Evolutionary conservation across 2,113 vertebrate species (phyloP).

Genomic region (Petrocephalus microphthalmus): DNA sequence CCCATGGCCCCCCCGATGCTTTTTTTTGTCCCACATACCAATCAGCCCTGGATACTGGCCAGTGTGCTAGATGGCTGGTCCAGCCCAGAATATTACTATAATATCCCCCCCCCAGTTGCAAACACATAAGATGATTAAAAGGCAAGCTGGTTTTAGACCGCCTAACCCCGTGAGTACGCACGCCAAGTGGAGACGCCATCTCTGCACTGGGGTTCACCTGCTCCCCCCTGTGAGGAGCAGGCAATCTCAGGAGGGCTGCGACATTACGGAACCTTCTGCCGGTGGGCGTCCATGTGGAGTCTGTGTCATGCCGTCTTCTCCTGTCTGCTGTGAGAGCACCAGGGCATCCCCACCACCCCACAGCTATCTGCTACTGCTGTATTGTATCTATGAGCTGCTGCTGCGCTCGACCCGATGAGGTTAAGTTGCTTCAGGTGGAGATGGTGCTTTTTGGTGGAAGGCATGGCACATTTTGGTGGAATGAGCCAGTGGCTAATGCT

Average conservation of each 20-base stretch:
- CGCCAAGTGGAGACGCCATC: neutral
- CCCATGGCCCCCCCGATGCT: too few species aligned
- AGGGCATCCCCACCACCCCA: neutral
- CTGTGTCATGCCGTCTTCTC: neutral
- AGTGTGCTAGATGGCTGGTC: too few species aligned
- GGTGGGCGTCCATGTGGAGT: too few species aligned
- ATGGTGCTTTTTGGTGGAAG: too few species aligned
- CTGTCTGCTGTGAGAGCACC: too few species aligned
- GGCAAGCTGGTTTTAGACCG: neutral
- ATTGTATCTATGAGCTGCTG: neutral
- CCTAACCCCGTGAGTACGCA: neutral
- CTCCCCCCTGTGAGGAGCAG: neutral
- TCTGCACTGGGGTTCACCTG: neutral
- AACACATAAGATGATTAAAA: neutral
- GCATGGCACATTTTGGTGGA: too few species aligned
- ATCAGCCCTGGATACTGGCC: too few species aligned
- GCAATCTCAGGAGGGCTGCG: neutral
- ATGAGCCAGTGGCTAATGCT: too few species aligned
- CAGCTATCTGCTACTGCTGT: neutral
- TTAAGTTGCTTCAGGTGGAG: neutral
- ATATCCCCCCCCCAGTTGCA: neutral
- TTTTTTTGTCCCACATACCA: too few species aligned
- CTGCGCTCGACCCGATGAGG: neutral
- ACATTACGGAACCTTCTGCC: neutral
- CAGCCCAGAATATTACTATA: too few species aligned